phyloP scores from a whole-genome alignment of 1,140 invertebrate species.

The Sycophila sp. region DNA sequence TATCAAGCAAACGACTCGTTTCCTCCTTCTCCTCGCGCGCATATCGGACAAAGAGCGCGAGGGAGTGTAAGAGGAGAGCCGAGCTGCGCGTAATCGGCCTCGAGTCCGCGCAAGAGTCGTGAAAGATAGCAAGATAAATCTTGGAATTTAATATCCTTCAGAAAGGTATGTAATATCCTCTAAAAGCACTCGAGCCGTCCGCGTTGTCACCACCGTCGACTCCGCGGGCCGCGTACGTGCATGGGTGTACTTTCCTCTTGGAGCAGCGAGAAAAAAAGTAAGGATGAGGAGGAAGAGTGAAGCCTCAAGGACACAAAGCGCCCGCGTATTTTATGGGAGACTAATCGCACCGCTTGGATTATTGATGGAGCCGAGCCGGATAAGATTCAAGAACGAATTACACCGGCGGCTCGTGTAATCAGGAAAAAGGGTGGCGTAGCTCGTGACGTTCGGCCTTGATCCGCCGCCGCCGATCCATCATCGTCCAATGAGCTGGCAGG shows the following conservation, averaged over 20 bases:
- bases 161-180: slow-evolving; percentile 58
- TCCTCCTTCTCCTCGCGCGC: background rate
- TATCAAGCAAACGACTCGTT: background rate
- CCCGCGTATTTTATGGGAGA: background rate
- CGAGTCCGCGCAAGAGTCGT: slow-evolving; percentile 10
- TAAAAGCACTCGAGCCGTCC: slow-evolving; percentile 45
- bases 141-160: slow-evolving; percentile 62
- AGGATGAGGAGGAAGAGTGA: background rate
- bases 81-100: slow-evolving; percentile 16
- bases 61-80: background rate
- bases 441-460: background rate
- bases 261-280: background rate
- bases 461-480: slow-evolving; percentile 54
- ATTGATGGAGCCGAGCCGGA: slow-evolving; percentile 62
- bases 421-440: slow-evolving; percentile 58
- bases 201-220: background rate
- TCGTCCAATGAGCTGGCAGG: slow-evolving; percentile 49
- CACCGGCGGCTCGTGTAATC: slow-evolving; percentile 59
- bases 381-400: slow-evolving; percentile 60
- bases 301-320: background rate
- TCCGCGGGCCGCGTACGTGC: background rate
- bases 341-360: slow-evolving; percentile 42
- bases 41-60: background rate
- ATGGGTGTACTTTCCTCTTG: slow-evolving; percentile 1
- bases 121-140: slow-evolving; percentile 54